phyloP scores from a whole-genome alignment of 2,888 invertebrate species.

The Cataglyphis cursor region DNA sequence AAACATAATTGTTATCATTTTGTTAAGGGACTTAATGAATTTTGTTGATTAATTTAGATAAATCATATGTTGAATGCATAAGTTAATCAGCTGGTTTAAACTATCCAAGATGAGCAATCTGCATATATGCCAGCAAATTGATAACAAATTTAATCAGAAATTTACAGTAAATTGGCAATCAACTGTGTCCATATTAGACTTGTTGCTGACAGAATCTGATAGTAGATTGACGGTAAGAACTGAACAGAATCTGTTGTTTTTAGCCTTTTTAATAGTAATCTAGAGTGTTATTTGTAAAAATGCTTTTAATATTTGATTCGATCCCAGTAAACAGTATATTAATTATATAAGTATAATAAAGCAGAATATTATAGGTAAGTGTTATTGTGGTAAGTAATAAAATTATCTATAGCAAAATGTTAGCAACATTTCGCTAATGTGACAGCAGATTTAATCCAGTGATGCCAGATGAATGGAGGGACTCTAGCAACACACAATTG shows the following conservation, averaged over 20 bases:
- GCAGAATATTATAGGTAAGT: background rate
- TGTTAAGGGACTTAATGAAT: background rate
- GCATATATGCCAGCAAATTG: background rate
- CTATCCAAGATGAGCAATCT: background rate
- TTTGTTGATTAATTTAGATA: background rate
- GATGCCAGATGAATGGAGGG: too few species aligned
- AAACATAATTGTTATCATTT: background rate
- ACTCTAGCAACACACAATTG: too few species aligned
- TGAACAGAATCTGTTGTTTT: background rate
- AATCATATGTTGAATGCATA: background rate
- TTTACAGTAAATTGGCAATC: background rate
- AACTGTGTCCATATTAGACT: background rate
- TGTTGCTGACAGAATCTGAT: background rate
- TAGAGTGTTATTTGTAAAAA: background rate
- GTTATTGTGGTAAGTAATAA: background rate
- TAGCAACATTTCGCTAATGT: too few species aligned
- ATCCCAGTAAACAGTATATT: background rate
- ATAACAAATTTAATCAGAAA: background rate
- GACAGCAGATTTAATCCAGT: too few species aligned
- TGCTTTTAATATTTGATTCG: background rate
- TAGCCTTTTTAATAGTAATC: background rate
- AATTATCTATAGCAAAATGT: background rate
- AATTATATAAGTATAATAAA: too few species aligned
- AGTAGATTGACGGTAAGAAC: background rate
- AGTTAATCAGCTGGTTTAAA: background rate